Evolutionary conservation across 2,113 vertebrate species (phyloP).

Genomic region (Theristicus caerulescens): DNA sequence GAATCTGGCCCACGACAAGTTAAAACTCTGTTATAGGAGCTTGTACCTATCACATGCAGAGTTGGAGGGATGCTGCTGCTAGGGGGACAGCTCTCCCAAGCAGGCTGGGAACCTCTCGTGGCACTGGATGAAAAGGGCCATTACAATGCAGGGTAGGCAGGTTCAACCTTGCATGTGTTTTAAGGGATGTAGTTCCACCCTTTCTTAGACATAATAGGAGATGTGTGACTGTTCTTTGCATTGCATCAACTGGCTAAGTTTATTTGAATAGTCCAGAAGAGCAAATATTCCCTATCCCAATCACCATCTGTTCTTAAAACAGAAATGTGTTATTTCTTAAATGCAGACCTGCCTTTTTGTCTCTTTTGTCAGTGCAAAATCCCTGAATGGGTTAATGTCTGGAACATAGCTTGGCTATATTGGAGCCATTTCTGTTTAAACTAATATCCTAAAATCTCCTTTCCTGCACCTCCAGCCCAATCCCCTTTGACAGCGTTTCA

Average conservation of each 20-base stretch:
- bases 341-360: neutral
- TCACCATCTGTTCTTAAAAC: neutral
- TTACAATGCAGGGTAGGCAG: neutral
- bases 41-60: neutral
- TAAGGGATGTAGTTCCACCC: neutral
- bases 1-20: neutral
- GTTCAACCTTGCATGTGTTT: neutral
- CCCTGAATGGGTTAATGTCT: neutral
- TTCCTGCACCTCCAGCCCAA: neutral
- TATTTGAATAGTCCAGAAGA: neutral
- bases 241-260: neutral
- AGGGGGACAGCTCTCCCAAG: neutral
- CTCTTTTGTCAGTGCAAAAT: neutral
- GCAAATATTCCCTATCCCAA: neutral
- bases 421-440: neutral
- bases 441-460: neutral
- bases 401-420: neutral
- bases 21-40: neutral
- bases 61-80: neutral
- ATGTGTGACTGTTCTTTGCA: neutral
- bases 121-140: neutral
- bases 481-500: neutral
- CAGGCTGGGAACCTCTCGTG: neutral
- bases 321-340: neutral
- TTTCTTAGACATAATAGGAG: neutral